Evolutionary conservation across 2,113 vertebrate species (phyloP), one percentile per base, ranked within the genome.

Genomic region (Paradisaea rubra): DNA sequence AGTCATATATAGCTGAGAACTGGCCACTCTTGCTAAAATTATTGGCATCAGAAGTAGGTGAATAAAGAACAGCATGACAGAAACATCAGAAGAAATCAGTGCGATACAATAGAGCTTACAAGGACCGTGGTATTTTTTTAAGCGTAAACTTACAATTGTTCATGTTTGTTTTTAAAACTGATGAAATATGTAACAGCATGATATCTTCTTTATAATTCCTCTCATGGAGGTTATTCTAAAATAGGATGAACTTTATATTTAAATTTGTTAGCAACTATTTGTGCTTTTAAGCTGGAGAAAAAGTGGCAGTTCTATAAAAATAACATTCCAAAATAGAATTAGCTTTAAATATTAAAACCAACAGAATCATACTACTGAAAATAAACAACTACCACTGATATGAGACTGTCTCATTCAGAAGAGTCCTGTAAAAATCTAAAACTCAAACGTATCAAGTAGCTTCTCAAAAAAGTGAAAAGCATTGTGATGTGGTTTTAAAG

Each of bases 371-470:
- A 28, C 13, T 15, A 44, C 5, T 13, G 57, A 85, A 49, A 50
- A n/a, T 6, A 60, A 71, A n/a, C 54, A 1, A 10, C 30, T 37
- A 6, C n/a, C 23, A 57, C 10, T 50, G 23, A 25, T 35, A 31
- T 18, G 15, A 63, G 4, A 61, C 16, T 47, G 9, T 17, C 25
- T 69, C 15, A 19, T 49, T 61, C 27, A 81, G 20, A 50, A 11
- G 17, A 89, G 25, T 33, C 13, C 5, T 63, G 33, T 45, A 68
- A 77, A 87, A 91, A 56, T 65, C 15, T 66, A 88, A 56, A 37
- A 45, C 16, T 27, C 10, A 35, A 16, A 24, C 0, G 0, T 22
- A 57, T 45, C 27, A 47, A 35, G 24, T 23, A 53, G 5, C 23
- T 89, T 56, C 41, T 71, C 30, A 63, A 63, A 53, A 42, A 65